Base-by-base conservation (phyloP, 2,797 vertebrate genomes). In the Danionella dracula region DNA sequence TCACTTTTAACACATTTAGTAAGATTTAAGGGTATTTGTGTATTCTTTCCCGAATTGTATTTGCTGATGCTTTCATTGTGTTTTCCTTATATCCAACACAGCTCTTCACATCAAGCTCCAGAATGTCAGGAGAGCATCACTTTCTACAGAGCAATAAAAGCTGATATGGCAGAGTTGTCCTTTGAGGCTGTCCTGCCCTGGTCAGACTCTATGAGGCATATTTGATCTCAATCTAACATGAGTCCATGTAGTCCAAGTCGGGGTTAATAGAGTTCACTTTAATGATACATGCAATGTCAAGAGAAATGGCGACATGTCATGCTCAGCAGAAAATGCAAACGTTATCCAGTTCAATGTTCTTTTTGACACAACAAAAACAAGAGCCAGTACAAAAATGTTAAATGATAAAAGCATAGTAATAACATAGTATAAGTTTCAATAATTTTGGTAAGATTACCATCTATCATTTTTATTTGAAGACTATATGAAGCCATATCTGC, bases 191-290 rank as follows among this genome's bases (percentile, higher is more conserved):
- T 7, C 23, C 13, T 8, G 7, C 38, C 11, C 38, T 15, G 35
- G 34, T 55, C 23, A n/a, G 21, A 42, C 11, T 31, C 11, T 37
- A 54, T 16, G 31, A 34, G 19, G 9, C 10, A 19, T 42, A 65
- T 55, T 55, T 65, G 31, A 65, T 65, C 40, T 54, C 50, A 65
- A 55, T 55, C 50, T 65, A 45, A 38, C 11, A 2, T 44, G 29
- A 45, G 50, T 5, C 29, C 8, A 5, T 55, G 40, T 55, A 55
- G 32, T 45, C 29, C 2, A 20, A 55, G 50, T 27, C n/a, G 11
- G 19, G 50, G 62, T 65, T 45, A 65, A 65, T 65, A 42, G 62
- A 65, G 62, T 65, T 65, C 62, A 54, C 50, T 45, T 42, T 55
- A 65, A 55, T 55, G 50, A 65, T 45, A 55, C 29, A 65, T 53